Base-by-base conservation (phyloP, 2,888 invertebrate species). In the Hypselothyrea guttata region DNA sequence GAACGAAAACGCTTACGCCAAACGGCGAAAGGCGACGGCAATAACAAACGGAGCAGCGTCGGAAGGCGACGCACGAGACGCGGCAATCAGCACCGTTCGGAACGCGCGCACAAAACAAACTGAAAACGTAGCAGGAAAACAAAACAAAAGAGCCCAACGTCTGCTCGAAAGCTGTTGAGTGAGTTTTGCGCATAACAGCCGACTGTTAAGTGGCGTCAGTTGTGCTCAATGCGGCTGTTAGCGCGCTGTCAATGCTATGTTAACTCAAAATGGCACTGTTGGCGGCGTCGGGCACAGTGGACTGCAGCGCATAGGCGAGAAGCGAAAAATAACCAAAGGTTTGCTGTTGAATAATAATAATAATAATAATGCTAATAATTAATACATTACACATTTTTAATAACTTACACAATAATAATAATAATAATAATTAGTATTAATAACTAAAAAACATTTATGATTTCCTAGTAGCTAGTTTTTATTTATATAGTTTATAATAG, bases 101-200 rank as follows among this genome's bases (percentile, higher is more conserved):
- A 45, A 73, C 71, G 73, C 75, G 75, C 73, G 71, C 75, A 62
- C 57, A 78, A 75, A 71, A 75, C 74, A 74, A 75, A 76, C 64
- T 76, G 71, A 52, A 53, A 49, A 30, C 62, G 49, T 45, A 53
- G 33, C 37, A 37, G 46, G 59, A 44, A 60, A 69, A 54, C 61
- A 69, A 53, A 56, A 51, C 15, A 44, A 16, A 54, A 38, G 35
- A 66, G 48, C 58, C 34, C 40, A 41, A 30, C 30, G 48, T 44
- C n/a, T n/a, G n/a, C n/a, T n/a, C 38, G 30, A 37, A 51, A 54
- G 54, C 34, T 44, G 67, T 58, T 42, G 67, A 68, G 67, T 68
- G 67, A 22, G 40, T 63, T 63, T 47, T 22, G 5, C 18, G 33
- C n/a, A 47, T 68, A 63, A 58, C 68, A 68, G 33, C 4, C 15